phyloP scores from a whole-genome alignment of 2,797 vertebrate genomes.

The Odontamblyopus lacepedii region DNA sequence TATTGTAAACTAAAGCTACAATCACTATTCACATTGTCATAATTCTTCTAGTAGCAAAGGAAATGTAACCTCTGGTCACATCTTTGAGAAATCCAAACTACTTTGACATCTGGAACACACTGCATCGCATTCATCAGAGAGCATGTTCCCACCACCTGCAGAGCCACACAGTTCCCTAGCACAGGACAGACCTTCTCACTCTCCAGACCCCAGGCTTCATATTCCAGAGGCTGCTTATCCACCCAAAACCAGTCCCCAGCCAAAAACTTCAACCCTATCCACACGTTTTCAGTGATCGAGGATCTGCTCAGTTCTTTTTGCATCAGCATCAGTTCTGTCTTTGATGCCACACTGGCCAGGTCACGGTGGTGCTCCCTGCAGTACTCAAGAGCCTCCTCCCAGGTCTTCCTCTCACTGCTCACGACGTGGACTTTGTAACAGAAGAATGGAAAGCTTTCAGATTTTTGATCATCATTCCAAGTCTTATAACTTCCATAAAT shows the following conservation, averaged over 20 bases:
- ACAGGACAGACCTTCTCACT: slow-evolving; percentile 16
- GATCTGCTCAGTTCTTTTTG: slow-evolving; percentile 11
- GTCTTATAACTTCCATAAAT: accelerated
- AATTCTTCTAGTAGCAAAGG: slow-evolving; percentile 3
- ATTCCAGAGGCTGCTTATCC: slow-evolving; percentile 11
- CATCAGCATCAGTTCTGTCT: slow-evolving; percentile 44
- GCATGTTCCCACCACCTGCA: neutral
- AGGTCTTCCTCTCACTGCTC: slow-evolving; percentile 42
- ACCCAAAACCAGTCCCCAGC: slow-evolving; percentile 55
- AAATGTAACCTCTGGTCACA: neutral
- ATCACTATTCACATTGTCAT: no score
- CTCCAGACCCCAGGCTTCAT: slow-evolving; percentile 36
- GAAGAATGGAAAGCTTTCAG: neutral
- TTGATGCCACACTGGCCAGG: slow-evolving; percentile 42
- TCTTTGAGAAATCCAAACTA: neutral
- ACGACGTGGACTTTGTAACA: slow-evolving; percentile 45
- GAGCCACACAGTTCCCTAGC: slow-evolving; percentile 19
- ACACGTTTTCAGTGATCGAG: slow-evolving; percentile 8
- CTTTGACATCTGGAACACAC: neutral
- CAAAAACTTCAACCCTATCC: slow-evolving; percentile 59
- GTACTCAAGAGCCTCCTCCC: slow-evolving; percentile 52
- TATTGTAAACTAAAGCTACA: no score
- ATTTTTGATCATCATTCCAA: neutral
- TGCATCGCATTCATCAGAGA: neutral
- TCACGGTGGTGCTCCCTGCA: slow-evolving; percentile 42